Conservation (phyloP, 2,113 vertebrate species). For the Ploceus nigricollis region DNA sequence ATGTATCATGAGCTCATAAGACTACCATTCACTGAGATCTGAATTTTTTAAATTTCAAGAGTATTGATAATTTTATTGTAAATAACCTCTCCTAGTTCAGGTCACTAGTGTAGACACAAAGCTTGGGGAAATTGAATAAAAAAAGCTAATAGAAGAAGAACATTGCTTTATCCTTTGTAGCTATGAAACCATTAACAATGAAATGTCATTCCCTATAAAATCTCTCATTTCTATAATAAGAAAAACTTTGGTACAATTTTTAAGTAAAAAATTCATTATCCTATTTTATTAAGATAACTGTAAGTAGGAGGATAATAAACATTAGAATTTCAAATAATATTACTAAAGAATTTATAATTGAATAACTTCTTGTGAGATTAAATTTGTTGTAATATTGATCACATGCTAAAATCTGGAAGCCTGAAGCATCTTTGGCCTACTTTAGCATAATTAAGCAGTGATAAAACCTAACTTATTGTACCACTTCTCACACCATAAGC, state of each 20-base stretch:
- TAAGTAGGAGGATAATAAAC: conserved; percentile 30
- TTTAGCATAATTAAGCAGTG: neutral
- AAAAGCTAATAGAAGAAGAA: conserved; percentile 78
- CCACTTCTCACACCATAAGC: neutral
- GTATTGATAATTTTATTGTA: conserved; percentile 82
- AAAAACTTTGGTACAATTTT: conserved; percentile 75
- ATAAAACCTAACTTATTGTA: neutral
- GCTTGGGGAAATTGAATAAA: conserved; percentile 83
- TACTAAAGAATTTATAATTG: conserved; percentile 33
- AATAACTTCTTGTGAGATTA: neutral
- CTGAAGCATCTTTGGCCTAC: neutral
- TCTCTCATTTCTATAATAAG: conserved; percentile 75
- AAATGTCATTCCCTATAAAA: conserved; percentile 82
- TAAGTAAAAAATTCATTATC: conserved; percentile 71
- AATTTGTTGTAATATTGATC: neutral
- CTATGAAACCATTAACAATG: conserved; percentile 84
- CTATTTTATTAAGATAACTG: conserved; percentile 75
- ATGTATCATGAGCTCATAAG: conserved; percentile 10
- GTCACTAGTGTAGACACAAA: conserved; percentile 78
- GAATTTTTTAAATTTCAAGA: conserved; percentile 81
- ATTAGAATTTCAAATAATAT: conserved; percentile 66
- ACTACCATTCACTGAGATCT: conserved; percentile 69
- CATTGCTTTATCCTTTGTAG: conserved; percentile 75
- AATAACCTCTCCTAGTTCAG: conserved; percentile 86
- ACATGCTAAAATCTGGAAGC: neutral